Evolutionary conservation across 2,113 vertebrate species (phyloP), one percentile per base, ranked within the genome.

Genomic region (Passer montanus): DNA sequence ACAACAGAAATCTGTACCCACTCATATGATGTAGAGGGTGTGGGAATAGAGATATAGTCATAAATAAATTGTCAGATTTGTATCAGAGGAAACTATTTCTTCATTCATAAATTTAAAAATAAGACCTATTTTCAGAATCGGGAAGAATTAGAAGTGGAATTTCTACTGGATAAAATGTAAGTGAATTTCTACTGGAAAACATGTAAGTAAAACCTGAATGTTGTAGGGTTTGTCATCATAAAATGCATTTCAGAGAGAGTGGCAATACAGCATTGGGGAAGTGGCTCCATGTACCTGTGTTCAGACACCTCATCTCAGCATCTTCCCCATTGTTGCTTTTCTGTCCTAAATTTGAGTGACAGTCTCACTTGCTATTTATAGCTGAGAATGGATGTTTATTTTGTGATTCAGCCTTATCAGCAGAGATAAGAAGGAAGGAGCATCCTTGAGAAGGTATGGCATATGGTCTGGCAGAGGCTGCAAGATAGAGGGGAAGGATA

Each of bases 71-170:
- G 18, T 26, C 33, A 47, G 39, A 80, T 3, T 16, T 52, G 26
- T 22, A 43, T 15, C 16, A 59, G 41, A 92, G 27, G n/a, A 70
- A 64, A 58, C 43, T 1, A 0, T 9, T 64, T 63, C 31, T 63
- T 60, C 1, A 2, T 89, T 76, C 10, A 7, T 77, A 64, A 90
- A 73, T 77, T 31, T 27, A 44, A 89, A 75, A 53, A 19, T 15
- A 24, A 26, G 18, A 86, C 26, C 90, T 69, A 22, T 87, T 95
- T 96, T 91, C 87, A 97, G 97, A 94, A 53, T 39, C 59, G 35
- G 24, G 96, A 96, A 75, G 73, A 96, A 52, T 77, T 98, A 41
- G 95, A 97, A 86, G 96, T 98, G 80, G 97, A 97, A 83, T 97
- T 98, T 83, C 88, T 93, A 44, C 88, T 97, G 82, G 94, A 97